Conservation (phyloP, 2,113 vertebrate species). For the Eidolon helvum region DNA sequence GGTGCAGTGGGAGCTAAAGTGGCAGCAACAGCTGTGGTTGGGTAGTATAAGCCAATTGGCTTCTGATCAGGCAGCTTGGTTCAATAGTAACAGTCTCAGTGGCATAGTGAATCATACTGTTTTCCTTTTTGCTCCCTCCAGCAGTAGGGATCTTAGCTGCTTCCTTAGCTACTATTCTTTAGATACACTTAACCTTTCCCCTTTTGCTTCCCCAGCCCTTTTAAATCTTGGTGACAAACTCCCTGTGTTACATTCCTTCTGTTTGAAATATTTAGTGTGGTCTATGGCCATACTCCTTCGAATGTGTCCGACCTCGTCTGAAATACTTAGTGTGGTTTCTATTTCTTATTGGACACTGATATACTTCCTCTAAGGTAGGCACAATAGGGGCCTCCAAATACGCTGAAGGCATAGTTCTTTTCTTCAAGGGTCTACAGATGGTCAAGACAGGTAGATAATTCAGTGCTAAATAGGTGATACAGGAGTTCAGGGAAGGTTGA, state of each 20-base stretch:
- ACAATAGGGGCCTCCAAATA: background rate
- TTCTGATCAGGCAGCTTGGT: background rate
- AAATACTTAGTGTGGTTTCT: background rate
- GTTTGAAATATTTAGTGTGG: background rate
- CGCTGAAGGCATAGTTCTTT: background rate
- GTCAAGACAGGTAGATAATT: background rate
- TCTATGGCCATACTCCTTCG: too few relatives aligned
- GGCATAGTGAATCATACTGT: background rate
- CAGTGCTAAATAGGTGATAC: background rate
- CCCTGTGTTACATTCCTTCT: background rate
- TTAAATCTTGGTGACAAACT: background rate
- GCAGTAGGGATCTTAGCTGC: background rate
- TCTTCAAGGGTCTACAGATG: background rate
- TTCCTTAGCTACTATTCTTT: background rate
- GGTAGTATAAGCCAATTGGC: fast-evolving
- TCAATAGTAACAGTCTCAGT: background rate
- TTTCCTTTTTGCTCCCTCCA: background rate
- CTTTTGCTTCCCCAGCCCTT: background rate
- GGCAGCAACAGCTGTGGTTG: too few relatives aligned
- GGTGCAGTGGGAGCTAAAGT: background rate
- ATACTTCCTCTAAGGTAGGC: background rate
- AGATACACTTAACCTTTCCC: background rate
- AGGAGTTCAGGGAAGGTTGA: background rate
- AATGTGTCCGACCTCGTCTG: too few relatives aligned
- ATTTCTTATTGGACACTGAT: background rate